Base-by-base conservation (phyloP, 2,113 vertebrate species). In the Bettongia penicillata region DNA sequence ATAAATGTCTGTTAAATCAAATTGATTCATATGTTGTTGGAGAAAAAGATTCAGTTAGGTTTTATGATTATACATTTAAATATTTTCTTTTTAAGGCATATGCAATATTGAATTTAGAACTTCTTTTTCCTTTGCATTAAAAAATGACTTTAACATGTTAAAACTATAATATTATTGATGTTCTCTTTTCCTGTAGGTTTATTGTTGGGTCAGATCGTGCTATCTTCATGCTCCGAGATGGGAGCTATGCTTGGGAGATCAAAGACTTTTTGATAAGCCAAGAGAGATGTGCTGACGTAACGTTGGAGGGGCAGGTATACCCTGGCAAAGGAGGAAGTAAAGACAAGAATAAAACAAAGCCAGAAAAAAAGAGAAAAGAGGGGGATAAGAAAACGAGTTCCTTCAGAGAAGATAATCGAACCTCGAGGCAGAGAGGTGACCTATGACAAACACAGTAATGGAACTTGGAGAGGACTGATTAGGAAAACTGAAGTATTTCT, bases 171-270 rank as follows among this genome's bases (percentile, higher is more conserved):
- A 26, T 91, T 98, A 92, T 89, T 89, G 43, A 37, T 22, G 0
- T 0, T 0, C 0, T 0, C 4, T 0, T 94, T 94, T 95, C 10
- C 2, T 91, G 8, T 24, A 99, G 99, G 98, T 99, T 99, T 92
- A 99, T 99, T n/a, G 99, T 99, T 95, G 99, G 99, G 43, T 99
- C 99, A 23, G 99, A 99, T 97, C 98, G 99, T 0, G 99, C 98
- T 89, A 99, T 99, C 98, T 99, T 99, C 96, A 99, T 99, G 99
- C 98, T 99, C 2, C 99, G 99, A 0, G 99, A 99, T 1, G 99
- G 99, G 0, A 98, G 99, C 91, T 98, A 99, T 0, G 99, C 99
- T 37, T 99, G 99, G 99, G 99, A 99, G 98, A 98, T 99, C 97
- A 99, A 99, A 98, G 99, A 99, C 99, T 99, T 99, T 90, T 97